Evolutionary conservation across 2,797 vertebrate genomes (phyloP).

Genomic region (Alexandromys oeconomus): DNA sequence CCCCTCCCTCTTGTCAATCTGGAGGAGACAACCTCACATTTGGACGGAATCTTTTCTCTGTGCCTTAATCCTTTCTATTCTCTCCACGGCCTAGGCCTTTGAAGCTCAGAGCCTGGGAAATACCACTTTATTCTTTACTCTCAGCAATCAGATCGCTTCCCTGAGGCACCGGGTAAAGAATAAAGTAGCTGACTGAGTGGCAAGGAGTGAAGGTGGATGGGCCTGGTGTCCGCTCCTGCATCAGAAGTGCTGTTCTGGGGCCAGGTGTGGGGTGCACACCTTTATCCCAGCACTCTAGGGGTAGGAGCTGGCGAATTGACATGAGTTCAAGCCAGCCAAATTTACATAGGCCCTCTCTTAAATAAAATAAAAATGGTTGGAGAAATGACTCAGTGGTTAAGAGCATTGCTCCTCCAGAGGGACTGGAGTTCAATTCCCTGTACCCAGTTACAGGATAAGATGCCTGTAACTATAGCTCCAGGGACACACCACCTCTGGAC

Average conservation of each 20-base stretch:
- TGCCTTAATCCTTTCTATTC: slow-evolving; percentile 49
- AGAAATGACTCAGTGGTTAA: not conserved
- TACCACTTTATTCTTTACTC: slow-evolving; percentile 11
- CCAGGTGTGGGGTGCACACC: not conserved
- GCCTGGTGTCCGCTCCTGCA: not conserved
- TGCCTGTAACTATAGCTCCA: not conserved
- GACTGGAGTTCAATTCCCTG: not conserved
- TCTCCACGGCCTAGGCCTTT: not conserved
- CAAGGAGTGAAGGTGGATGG: not conserved
- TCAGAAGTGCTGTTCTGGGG: not conserved
- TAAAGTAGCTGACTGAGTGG: not conserved
- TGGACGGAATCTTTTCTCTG: slow-evolving; percentile 40
- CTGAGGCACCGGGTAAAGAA: not conserved
- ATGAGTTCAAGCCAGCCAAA: not conserved
- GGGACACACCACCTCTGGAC: not conserved
- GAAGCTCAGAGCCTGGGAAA: slow-evolving; percentile 34
- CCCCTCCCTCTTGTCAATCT: not conserved
- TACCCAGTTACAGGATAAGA: not conserved
- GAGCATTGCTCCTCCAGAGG: not conserved
- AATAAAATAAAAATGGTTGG: not conserved
- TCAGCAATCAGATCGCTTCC: not conserved
- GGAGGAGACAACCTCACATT: slow-evolving; percentile 3
- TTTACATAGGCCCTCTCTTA: not conserved
- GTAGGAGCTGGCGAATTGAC: not conserved
- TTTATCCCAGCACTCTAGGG: not conserved